Conservation (phyloP, 2,113 vertebrate species). For the Urocolius indicus region DNA sequence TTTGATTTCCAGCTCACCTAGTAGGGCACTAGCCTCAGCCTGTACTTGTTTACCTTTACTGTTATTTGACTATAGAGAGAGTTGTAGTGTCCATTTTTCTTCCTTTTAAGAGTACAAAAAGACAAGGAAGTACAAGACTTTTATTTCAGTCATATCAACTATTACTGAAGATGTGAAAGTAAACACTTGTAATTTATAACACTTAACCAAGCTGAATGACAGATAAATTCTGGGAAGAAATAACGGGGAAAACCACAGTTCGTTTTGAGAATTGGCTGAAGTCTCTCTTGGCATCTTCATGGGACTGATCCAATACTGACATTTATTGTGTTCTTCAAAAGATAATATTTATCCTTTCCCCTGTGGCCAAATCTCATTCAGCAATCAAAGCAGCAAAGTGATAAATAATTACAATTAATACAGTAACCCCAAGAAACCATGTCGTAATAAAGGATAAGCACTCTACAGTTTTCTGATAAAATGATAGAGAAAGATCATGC, state of each 20-base stretch:
- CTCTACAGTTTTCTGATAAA: not conserved
- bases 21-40: not conserved
- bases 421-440: not conserved
- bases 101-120: not conserved
- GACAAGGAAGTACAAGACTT: not conserved
- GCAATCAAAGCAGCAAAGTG: not conserved
- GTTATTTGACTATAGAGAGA: not conserved
- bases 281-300: not conserved
- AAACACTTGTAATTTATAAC: not conserved
- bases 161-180: not conserved
- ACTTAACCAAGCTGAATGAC: not conserved
- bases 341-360: not conserved
- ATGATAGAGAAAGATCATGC: not conserved
- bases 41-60: not conserved
- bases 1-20: slow-evolving; percentile 16
- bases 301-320: not conserved
- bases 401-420: not conserved
- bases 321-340: not conserved
- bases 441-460: not conserved
- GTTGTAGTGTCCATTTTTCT: not conserved
- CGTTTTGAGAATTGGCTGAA: not conserved
- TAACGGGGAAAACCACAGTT: not conserved
- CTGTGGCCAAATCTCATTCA: not conserved
- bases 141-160: not conserved
- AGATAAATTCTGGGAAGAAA: not conserved